A percentile compares a stretch with the other conserved stretches of the same genome.
phyloP scores from a whole-genome alignment of 2,888 invertebrate species.

The Athrips mouffetella region DNA sequence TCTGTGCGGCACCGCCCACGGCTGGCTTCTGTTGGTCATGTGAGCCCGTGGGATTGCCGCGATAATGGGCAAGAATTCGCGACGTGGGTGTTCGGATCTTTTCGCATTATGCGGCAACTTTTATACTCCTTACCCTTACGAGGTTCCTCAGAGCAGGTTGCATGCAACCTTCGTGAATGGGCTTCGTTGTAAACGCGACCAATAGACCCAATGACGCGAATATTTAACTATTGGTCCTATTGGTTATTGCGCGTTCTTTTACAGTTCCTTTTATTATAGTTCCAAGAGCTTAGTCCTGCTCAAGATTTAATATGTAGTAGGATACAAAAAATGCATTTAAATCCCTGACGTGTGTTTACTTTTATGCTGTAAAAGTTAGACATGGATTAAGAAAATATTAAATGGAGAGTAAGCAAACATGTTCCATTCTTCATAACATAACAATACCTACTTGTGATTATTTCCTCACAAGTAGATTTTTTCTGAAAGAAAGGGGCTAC shows the following conservation, averaged over 20 bases:
- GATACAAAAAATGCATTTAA: background rate
- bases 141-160: conserved; percentile 54
- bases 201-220: conserved; percentile 47
- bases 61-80: conserved; percentile 61
- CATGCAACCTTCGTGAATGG: conserved; percentile 59
- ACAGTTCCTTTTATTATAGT: conserved; percentile 13
- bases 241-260: conserved; percentile 34
- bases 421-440: too few species aligned
- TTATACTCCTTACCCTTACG: conserved; percentile 45
- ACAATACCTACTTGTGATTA: too few species aligned
- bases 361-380: too few species aligned
- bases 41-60: conserved; percentile 66
- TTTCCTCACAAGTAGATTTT: too few species aligned
- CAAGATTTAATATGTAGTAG: too few species aligned
- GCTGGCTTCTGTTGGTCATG: conserved; percentile 64
- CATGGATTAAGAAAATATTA: background rate
- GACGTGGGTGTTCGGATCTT: conserved; percentile 70
- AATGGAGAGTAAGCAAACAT: too few species aligned
- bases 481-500: too few species aligned
- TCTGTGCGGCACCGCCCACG: conserved; percentile 55
- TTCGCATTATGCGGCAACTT: conserved; percentile 61
- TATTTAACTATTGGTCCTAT: too few species aligned
- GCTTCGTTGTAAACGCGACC: conserved; percentile 50
- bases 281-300: background rate
- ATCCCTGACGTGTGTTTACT: background rate